Conservation (phyloP, 2,797 vertebrate genomes). For the Decapterus maruadsi region DNA sequence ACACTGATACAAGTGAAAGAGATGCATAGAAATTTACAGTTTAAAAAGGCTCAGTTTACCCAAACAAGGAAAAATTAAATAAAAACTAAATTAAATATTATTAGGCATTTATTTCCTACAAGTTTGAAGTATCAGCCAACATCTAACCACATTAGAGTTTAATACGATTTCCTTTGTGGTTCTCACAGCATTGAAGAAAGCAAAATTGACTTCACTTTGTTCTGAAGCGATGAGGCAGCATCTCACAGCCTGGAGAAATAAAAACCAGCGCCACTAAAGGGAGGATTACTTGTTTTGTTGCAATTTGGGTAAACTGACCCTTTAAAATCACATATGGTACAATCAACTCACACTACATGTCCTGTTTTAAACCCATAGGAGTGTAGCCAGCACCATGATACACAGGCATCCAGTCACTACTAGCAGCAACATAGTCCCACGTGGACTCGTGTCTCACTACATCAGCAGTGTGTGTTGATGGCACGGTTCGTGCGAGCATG, state of each 20-base stretch:
- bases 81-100: too few relatives aligned
- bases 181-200: not conserved
- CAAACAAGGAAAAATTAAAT: not conserved
- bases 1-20: constrained; percentile 33
- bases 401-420: constrained; percentile 6
- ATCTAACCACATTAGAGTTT: not conserved
- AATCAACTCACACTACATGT: constrained; percentile 26
- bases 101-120: not conserved
- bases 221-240: too few relatives aligned
- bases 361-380: constrained; percentile 4
- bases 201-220: not conserved
- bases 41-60: constrained; percentile 19
- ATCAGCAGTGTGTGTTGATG: constrained; percentile 16
- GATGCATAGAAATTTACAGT: constrained; percentile 21
- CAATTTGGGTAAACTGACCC: constrained; percentile 10
- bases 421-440: constrained; percentile 31
- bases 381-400: constrained; percentile 29
- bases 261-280: not conserved
- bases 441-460: not conserved
- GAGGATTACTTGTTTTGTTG: not conserved
- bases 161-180: not conserved
- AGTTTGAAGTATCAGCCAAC: not conserved
- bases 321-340: constrained; percentile 5
- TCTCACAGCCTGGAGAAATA: not conserved
- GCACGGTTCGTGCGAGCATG: not conserved